Evolutionary conservation across 2,888 invertebrate genomes (phyloP).

Genomic region (Esperia sulphurella): DNA sequence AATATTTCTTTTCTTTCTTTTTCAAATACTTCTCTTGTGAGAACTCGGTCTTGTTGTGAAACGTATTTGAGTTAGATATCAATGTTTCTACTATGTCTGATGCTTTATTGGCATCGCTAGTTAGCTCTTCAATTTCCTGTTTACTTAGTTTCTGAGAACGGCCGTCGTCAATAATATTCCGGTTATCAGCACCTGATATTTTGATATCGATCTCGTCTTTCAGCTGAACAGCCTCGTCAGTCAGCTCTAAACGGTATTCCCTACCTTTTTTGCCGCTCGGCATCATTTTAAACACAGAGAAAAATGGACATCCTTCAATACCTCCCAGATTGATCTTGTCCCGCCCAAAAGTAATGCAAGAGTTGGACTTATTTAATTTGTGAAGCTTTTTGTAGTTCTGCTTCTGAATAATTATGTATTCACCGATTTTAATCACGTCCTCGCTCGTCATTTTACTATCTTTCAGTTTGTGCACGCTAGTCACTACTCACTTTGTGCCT

Average conservation of each 20-base stretch:
- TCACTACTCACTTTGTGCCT: too few relatives aligned
- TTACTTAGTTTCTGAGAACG: conserved; percentile 90
- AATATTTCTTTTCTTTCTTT: conserved; percentile 97
- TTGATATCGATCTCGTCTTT: conserved; percentile 82
- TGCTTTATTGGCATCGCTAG: conserved; percentile 87
- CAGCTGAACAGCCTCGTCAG: conserved; percentile 64
- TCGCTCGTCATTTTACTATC: conserved; percentile 10
- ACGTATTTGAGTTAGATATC: conserved; percentile 94
- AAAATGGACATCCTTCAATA: conserved; percentile 84
- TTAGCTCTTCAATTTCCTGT: conserved; percentile 89
- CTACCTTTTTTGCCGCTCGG: conserved; percentile 79
- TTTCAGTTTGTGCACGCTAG: too few relatives aligned
- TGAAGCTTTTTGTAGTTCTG: conserved; percentile 88
- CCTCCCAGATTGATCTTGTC: conserved; percentile 84
- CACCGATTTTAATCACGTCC: conserved; percentile 81
- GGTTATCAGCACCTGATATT: conserved; percentile 88
- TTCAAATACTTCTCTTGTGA: conserved; percentile 96
- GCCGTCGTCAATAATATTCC: conserved; percentile 88
- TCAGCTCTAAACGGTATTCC: conserved; percentile 76
- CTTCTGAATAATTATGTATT: conserved; percentile 87
- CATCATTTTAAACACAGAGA: conserved; percentile 87
- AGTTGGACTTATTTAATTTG: conserved; percentile 83
- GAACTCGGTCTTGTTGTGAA: conserved; percentile 93
- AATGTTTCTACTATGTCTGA: conserved; percentile 91
- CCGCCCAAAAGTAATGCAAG: conserved; percentile 82